Base-by-base conservation (phyloP, 2,888 invertebrate genomes). In the Campoplex capitator region DNA sequence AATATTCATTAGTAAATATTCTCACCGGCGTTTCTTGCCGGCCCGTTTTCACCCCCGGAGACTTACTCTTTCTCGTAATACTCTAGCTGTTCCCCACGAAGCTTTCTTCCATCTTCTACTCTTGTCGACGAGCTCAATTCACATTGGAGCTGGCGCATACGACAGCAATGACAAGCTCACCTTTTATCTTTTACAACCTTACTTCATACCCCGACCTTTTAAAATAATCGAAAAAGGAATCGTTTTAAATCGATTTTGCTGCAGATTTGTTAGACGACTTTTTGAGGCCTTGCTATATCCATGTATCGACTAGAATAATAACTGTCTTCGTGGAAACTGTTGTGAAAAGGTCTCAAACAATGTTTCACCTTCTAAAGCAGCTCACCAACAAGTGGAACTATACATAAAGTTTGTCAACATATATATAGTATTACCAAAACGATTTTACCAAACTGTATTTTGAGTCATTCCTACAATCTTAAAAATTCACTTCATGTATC, bases 1-100 rank as follows among this genome's bases (percentile, higher is more conserved):
- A 92, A 92, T 92, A 92, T 92, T 91, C 92, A 92, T 92, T 92
- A 92, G 91, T 85, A 88, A 87, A 88, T 75, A 74, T 85, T 77
- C 71, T 76, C 56, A 18, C 67, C 65, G n/a, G n/a, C n/a, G n/a
- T 23, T 11, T 38, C 65, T 74, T 11, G 6, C 23, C 54, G 32
- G 32, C 62, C 16, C 32, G 6, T 51, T 38, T 38, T 67, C 51
- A 67, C 76, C 62, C 80, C 62, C 56, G 56, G 76, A 82, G 82
- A 87, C 82, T 87, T 84, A 71, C 79, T 79, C 71, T 79, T 78
- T 87, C 23, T 68, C 48, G 74, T 75, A 56, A 74, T 83, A 42
- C 67, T 71, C 48, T n/a, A 76, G 77, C 67, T 71, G 88, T 88
- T 90, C 88, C 88, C 88, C 87, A 89, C 87, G 89, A 81, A 86